These are phyloP conservation scores for Leucoma salicis DNA, from an alignment of 2,888 invertebrate species.

Conservation along the genomic window DNA sequence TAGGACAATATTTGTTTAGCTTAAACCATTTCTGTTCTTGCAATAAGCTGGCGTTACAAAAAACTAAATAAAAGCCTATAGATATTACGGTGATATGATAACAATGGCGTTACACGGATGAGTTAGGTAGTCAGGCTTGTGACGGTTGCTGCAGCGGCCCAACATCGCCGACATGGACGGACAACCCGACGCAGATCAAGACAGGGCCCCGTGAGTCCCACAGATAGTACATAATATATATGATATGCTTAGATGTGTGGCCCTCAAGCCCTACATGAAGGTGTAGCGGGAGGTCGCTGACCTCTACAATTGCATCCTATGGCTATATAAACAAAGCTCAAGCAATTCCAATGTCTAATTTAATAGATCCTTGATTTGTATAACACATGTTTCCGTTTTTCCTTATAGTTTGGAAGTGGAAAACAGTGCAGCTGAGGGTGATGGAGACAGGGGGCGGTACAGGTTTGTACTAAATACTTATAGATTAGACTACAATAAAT, in stretches of 20 bases:
- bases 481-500: too few relatives aligned
- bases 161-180: constrained; percentile 40
- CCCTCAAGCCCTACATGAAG: too few relatives aligned
- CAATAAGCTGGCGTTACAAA: too few relatives aligned
- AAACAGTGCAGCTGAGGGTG: constrained; percentile 62
- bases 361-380: too few relatives aligned
- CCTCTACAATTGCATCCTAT: too few relatives aligned
- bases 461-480: constrained; percentile 47
- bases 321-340: neutral
- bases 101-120: neutral
- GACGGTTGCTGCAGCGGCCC: neutral
- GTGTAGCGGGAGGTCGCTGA: too few relatives aligned
- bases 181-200: constrained; percentile 41
- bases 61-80: too few relatives aligned
- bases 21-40: too few relatives aligned
- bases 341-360: neutral
- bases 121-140: neutral
- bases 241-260: too few relatives aligned
- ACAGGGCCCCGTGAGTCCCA: constrained; percentile 38
- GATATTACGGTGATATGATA: too few relatives aligned
- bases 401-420: constrained; percentile 45
- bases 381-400: too few relatives aligned
- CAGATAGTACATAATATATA: neutral
- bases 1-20: too few relatives aligned
- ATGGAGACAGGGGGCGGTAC: constrained; percentile 57